Conservation (phyloP, 2,797 vertebrate genomes). For the Carapus acus region DNA sequence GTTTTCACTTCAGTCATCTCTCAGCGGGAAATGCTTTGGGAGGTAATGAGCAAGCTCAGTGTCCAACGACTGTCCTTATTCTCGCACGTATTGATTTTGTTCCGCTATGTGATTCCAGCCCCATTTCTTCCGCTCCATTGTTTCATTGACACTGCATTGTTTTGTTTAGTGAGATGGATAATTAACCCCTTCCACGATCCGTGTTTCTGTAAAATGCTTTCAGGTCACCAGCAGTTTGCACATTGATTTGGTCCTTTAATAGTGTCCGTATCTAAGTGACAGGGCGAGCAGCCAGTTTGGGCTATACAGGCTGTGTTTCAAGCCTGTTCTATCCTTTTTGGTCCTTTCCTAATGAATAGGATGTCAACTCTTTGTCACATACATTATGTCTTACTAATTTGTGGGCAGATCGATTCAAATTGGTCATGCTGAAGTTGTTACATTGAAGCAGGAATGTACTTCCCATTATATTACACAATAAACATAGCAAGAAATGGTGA, state of each 20-base stretch:
- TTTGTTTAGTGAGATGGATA: constrained; percentile 32
- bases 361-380: too few relatives aligned
- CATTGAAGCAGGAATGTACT: too few relatives aligned
- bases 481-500: too few relatives aligned
- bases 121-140: constrained; percentile 31
- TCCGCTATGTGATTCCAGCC: constrained; percentile 23
- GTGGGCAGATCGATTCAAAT: too few relatives aligned
- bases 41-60: constrained; percentile 39
- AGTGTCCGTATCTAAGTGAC: constrained; percentile 30
- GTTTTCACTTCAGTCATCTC: constrained; percentile 15
- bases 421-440: too few relatives aligned
- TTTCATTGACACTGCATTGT: constrained; percentile 26
- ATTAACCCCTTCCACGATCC: constrained; percentile 32
- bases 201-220: constrained; percentile 29
- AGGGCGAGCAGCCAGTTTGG: constrained; percentile 20
- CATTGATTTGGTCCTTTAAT: constrained; percentile 38
- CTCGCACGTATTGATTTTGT: constrained; percentile 38
- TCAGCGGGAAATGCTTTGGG: constrained; percentile 27
- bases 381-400: too few relatives aligned
- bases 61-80: constrained; percentile 18
- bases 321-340: too few relatives aligned
- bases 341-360: too few relatives aligned
- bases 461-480: too few relatives aligned
- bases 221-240: constrained; percentile 23
- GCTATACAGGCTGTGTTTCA: too few relatives aligned